A percentile compares a stretch with the other conserved stretches of the same genome.
Conservation (phyloP, 1,140 invertebrate genomes). For the Phocides pigmalion region DNA sequence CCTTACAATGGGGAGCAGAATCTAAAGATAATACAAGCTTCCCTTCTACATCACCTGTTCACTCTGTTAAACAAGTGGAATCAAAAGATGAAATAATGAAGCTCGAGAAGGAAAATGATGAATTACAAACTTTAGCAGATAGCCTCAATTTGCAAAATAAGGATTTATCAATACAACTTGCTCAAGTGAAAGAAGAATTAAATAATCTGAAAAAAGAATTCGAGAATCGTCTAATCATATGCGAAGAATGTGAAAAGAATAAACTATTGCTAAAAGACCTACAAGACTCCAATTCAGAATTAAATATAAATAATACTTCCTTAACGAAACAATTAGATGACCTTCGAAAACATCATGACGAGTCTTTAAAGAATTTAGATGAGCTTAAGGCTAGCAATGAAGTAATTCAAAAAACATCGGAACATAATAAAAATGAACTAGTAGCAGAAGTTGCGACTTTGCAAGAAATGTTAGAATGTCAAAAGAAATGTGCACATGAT, state of each 20-base stretch:
- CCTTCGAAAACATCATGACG: conserved; percentile 45
- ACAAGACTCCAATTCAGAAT: conserved; percentile 38
- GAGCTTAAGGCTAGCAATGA: conserved; percentile 39
- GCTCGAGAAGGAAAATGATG: conserved; percentile 88
- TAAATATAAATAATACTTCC: conserved; percentile 54
- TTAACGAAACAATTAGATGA: conserved; percentile 59
- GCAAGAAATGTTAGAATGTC: conserved; percentile 38
- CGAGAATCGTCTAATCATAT: conserved; percentile 28
- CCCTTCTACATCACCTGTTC: neutral
- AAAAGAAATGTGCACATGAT: neutral
- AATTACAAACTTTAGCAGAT: conserved; percentile 87
- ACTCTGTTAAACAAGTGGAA: conserved; percentile 40
- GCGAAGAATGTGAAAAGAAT: conserved; percentile 42
- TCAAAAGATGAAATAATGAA: conserved; percentile 85
- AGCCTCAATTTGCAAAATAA: conserved; percentile 62
- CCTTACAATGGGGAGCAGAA: conserved; percentile 85
- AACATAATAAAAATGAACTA: conserved; percentile 35
- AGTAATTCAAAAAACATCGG: conserved; percentile 22
- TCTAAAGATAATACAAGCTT: conserved; percentile 46
- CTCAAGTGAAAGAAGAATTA: conserved; percentile 52
- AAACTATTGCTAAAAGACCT: conserved; percentile 41
- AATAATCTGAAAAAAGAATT: conserved; percentile 42
- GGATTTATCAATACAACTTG: conserved; percentile 48
- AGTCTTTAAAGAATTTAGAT: conserved; percentile 37
- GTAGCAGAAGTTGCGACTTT: conserved; percentile 37